Percentiles rank a stretch among this genome's conserved stretches.
Conservation (phyloP, 1,140 invertebrate genomes). For the Neotoxoptera formosana region DNA sequence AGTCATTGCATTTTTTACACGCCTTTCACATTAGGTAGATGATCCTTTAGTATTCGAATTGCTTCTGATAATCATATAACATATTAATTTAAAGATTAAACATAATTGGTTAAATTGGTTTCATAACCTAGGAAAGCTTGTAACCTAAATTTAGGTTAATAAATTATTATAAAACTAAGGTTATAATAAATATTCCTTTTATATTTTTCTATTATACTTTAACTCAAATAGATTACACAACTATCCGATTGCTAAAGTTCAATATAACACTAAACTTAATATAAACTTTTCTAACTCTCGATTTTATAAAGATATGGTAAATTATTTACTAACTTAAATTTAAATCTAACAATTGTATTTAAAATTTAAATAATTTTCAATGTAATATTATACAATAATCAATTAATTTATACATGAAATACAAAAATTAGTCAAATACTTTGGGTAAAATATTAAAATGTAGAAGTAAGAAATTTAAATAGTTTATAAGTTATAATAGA, state of each 20-base stretch:
- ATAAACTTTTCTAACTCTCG: neutral
- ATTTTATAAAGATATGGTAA: neutral
- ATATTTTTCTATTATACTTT: no score
- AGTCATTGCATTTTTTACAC: neutral
- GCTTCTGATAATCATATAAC: no score
- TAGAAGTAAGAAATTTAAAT: neutral
- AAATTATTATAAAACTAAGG: neutral
- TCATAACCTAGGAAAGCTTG: neutral
- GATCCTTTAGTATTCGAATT: neutral
- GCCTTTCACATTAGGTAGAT: neutral
- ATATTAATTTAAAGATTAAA: neutral
- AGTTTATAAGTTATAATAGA: no score
- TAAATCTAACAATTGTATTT: neutral
- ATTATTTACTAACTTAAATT: neutral
- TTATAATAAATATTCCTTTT: neutral
- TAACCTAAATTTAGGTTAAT: neutral
- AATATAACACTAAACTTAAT: neutral
- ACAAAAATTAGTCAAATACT: no score
- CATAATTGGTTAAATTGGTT: no score
- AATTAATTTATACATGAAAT: no score
- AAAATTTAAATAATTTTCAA: no score
- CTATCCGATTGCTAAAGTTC: neutral
- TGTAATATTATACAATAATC: no score
- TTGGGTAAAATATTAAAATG: no score
- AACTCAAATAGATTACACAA: neutral